Base-by-base conservation (phyloP, 2,888 invertebrate genomes). In the Venusia cambrica region DNA sequence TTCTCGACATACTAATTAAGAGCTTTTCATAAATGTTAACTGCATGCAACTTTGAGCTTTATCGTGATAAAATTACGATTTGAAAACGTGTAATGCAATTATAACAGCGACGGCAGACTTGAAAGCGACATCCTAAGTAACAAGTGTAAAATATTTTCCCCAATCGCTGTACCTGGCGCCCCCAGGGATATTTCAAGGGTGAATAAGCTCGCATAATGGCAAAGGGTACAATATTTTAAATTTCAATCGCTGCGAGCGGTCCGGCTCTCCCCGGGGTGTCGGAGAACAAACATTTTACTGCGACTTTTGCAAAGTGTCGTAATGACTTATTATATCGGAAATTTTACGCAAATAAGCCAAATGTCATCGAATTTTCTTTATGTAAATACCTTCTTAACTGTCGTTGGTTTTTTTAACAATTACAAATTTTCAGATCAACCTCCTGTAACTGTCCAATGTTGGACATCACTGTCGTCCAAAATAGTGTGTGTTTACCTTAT, bases 181-280 rank as follows among this genome's bases (percentile, higher is more conserved):
- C 84, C 87, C 83, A 74, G 87, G 87, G 88, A 87, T 88, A 88
- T 88, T 88, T 88, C 87, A 88, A 84, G 87, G 87, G 87, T 87
- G 88, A 85, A 85, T 85, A 85, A 87, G 85, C 87, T 79, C 74
- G 83, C 76, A 87, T 87, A 87, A 88, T 87, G 80, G 87, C 83
- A 85, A 87, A 84, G 85, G 85, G 87, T 87, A 87, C 84, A 85
- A 87, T 87, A 87, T 88, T 88, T 87, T 85, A 87, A 87, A 87
- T 87, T 87, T 85, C 85, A 85, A 87, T 85, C 85, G 84, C 85
- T 81, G 84, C 79, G 70, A 85, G 87, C 87, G 85, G 87, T 85
- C 87, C 73, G 48, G 57, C 59, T 48, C 67, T 63, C 69, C 61
- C 68, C 63, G 57, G 78, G 71, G 81, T 67, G 73, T 67, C 59